Evolutionary conservation across 2,797 vertebrate genomes (phyloP), one percentile per base, ranked within the genome.

Genomic region (Pipistrellus pygmaeus): DNA sequence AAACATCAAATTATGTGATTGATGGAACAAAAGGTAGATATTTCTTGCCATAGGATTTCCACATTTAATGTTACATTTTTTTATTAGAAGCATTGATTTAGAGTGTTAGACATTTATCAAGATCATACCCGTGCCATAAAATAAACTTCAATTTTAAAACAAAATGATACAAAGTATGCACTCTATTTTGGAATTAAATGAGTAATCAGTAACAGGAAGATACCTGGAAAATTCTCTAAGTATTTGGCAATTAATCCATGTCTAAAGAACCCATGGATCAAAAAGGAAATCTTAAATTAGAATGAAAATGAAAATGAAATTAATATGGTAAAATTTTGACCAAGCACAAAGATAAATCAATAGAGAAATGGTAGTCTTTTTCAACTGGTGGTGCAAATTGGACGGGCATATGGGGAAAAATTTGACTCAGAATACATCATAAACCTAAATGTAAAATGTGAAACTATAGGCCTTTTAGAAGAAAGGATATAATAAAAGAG

Each of bases 1-100:
- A 80, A 93, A 66, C 4, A 71, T 62, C 72, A 69, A 88, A 85
- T 91, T 76, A 46, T 95, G 15, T 71, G 55, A 75, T 64, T 84
- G 48, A 32, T 46, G 21, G 51, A 62, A 75, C 25, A 82, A 82
- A 84, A 78, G 51, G 32, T 55, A 62, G 38, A 78, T 93, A 23
- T 44, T 88, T 83, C 94, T 80, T 88, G 83, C 94, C 72, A 78
- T 93, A 92, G 62, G 23, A 3, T 95, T 86, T 81, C 69, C 17
- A n/a, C 6, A 77, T 25, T 78, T 90, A 76, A 2, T 77, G 23
- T 64, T 91, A 62, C 20, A 76, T 85, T 92, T 90, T 91, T 91
- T 35, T 14, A 17, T 77, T 69, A 53, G 12, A 53, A 87, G 5
- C 88, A 38, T 84, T 91, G n/a, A 88, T 68, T 44, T 60, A 51